These are phyloP conservation scores for Thinocorus orbignyianus DNA, from an alignment of 2,113 vertebrate species.

Conservation along the genomic window DNA sequence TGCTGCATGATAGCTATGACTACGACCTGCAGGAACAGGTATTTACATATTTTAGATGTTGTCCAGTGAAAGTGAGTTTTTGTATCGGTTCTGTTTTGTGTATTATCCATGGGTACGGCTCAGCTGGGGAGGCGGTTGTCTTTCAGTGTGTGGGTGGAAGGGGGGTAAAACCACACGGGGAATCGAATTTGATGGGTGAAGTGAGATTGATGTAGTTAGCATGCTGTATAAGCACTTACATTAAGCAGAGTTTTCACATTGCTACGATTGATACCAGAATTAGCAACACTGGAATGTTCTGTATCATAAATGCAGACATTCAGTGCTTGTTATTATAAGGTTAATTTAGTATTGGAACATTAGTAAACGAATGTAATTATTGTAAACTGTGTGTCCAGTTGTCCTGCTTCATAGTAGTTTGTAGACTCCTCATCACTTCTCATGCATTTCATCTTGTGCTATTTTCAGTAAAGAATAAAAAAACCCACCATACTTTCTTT, in stretches of 20 bases:
- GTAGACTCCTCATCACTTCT: background rate
- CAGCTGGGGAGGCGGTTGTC: background rate
- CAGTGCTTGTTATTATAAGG: background rate
- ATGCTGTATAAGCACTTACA: background rate
- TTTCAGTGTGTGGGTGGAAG: slow-evolving; percentile 40
- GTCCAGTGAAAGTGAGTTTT: slow-evolving; percentile 43
- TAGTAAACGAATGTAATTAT: background rate
- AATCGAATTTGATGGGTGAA: background rate
- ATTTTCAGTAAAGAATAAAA: background rate
- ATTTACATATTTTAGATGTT: slow-evolving; percentile 52
- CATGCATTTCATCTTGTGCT: background rate
- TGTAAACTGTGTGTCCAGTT: background rate
- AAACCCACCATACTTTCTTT: background rate
- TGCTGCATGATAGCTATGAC: slow-evolving; percentile 98
- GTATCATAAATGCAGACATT: background rate
- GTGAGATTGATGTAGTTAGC: background rate
- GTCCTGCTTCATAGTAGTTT: background rate
- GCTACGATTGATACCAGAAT: background rate
- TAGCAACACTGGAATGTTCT: background rate
- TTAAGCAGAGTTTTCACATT: background rate
- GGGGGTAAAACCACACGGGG: background rate
- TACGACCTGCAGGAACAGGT: slow-evolving; percentile 99
- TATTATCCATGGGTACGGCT: background rate
- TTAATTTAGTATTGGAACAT: background rate
- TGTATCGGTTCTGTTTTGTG: slow-evolving; percentile 16